Conservation (phyloP, 2,888 invertebrate species). For the Monopis laevigella region DNA sequence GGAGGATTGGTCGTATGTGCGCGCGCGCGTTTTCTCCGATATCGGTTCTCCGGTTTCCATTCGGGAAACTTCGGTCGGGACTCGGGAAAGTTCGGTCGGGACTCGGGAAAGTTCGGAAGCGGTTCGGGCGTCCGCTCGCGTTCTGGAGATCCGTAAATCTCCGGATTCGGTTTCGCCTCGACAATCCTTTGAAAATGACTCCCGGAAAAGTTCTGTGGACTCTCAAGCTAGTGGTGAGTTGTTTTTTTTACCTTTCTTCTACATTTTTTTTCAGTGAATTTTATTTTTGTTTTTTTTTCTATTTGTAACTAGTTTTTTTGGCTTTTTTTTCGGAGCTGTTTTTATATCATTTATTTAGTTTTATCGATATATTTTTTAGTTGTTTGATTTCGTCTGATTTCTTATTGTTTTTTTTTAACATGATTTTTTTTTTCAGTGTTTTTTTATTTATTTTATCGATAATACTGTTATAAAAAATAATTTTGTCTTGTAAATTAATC, state of each 20-base stretch:
- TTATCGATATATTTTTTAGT: no score
- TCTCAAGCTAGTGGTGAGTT: slow-evolving; percentile 33
- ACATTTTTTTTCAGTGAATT: background rate
- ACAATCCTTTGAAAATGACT: slow-evolving; percentile 10
- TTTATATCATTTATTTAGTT: no score
- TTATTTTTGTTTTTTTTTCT: background rate
- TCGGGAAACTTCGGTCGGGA: background rate
- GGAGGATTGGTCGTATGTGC: slow-evolving; percentile 56
- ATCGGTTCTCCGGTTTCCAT: slow-evolving; percentile 3
- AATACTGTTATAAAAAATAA: no score
- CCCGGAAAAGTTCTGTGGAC: slow-evolving; percentile 24
- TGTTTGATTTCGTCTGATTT: no score
- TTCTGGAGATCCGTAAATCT: background rate
- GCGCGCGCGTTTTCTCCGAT: slow-evolving; percentile 18
- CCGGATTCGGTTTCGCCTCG: slow-evolving; percentile 4
- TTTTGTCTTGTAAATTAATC: no score
- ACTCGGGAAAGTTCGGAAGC: slow-evolving; percentile 10
- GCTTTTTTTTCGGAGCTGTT: no score
- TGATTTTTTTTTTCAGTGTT: no score
- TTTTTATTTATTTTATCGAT: no score
- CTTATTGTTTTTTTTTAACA: no score
- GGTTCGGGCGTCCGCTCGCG: slow-evolving; percentile 12
- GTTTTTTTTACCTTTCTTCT: background rate
- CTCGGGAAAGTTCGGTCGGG: background rate
- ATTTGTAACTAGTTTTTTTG: no score